Percentiles rank a stretch among this genome's conserved stretches.
phyloP scores from a whole-genome alignment of 2,113 vertebrate species.

The Glareola pratincola region DNA sequence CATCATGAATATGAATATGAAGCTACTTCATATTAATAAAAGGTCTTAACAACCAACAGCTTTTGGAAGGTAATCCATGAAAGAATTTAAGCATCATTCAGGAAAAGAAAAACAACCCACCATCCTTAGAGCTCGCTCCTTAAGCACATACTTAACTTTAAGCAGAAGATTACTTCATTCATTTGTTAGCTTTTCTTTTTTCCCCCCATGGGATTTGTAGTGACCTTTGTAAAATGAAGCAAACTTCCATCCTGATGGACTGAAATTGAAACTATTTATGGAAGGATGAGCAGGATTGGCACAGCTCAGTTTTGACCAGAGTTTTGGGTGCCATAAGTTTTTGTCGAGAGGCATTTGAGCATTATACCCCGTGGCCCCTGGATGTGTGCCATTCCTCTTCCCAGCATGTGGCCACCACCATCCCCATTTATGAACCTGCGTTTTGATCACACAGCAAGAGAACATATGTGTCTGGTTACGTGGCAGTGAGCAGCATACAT shows the following conservation, averaged over 20 bases:
- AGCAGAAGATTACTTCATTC: background rate
- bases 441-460: background rate
- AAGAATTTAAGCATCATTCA: background rate
- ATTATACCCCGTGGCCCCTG: background rate
- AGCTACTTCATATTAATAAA: background rate
- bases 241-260: background rate
- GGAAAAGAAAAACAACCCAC: background rate
- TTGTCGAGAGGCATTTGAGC: background rate
- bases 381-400: background rate
- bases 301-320: background rate
- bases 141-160: background rate
- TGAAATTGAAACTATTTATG: background rate
- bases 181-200: background rate
- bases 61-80: background rate
- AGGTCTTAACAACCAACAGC: background rate
- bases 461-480: accelerated
- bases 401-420: background rate
- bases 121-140: background rate
- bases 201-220: background rate
- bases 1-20: background rate
- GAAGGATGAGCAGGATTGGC: background rate
- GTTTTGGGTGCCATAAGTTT: background rate
- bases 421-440: background rate
- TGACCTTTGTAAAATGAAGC: background rate
- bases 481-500: background rate